A percentile compares a stretch with the other conserved stretches of the same genome.
These are phyloP conservation scores for Drosophila persimilis DNA, from an alignment of 1,140 invertebrate genomes.

Conservation along the genomic window DNA sequence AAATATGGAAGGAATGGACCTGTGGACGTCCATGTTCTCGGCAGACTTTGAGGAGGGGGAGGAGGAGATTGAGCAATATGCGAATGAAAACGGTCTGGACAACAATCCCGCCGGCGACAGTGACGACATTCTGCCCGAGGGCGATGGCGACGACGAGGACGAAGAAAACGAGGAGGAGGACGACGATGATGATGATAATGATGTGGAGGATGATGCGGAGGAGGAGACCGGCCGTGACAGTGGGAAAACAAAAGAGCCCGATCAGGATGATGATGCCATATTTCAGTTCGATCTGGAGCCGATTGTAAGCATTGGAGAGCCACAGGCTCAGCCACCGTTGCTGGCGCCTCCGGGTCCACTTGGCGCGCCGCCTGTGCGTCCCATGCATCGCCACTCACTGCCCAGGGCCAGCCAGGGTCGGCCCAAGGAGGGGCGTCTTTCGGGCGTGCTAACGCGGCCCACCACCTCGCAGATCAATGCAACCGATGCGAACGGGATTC, in stretches of 20 bases:
- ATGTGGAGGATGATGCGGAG: conserved; percentile 27
- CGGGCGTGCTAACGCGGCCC: conserved; percentile 30
- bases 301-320: conserved; percentile 49
- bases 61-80: conserved; percentile 35
- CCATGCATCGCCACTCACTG: conserved; percentile 40
- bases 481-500: conserved; percentile 63
- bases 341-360: conserved; percentile 27
- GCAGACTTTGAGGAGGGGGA: conserved; percentile 64
- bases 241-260: conserved; percentile 33
- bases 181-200: conserved; percentile 25
- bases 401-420: not conserved
- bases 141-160: conserved; percentile 40
- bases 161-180: conserved; percentile 38
- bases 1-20: conserved; percentile 75
- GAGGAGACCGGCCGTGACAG: not conserved
- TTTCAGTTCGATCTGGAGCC: conserved; percentile 75
- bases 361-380: conserved; percentile 9
- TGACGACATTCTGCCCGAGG: conserved; percentile 39
- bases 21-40: conserved; percentile 79
- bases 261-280: conserved; percentile 73
- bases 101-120: conserved; percentile 28
- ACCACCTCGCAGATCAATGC: conserved; percentile 72
- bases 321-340: conserved; percentile 1
- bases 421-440: not conserved
- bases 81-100: conserved; percentile 34